phyloP scores from a whole-genome alignment of 1,140 invertebrate genomes.

The Drosophila ogumai region DNA sequence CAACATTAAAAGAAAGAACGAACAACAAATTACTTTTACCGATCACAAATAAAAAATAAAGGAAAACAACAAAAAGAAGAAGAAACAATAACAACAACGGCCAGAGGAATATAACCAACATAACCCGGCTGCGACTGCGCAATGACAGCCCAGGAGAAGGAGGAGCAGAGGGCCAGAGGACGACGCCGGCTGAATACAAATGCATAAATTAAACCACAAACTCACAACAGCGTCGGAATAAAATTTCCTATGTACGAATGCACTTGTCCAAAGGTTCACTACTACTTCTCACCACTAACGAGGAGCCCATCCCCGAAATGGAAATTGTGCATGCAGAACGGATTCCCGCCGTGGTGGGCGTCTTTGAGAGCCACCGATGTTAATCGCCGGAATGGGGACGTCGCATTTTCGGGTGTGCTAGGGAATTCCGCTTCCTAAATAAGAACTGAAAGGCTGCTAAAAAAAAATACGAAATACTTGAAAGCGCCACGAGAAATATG shows the following conservation, averaged over 20 bases:
- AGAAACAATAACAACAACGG: constrained; percentile 31
- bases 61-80: constrained; percentile 2
- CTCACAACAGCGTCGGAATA: constrained; percentile 34
- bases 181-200: constrained; percentile 74
- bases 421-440: constrained; percentile 45
- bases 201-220: constrained; percentile 71
- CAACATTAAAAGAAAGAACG: constrained; percentile 72
- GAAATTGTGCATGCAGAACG: constrained; percentile 67
- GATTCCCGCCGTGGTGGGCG: constrained; percentile 37
- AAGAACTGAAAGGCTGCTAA: neutral
- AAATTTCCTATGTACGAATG: constrained; percentile 80
- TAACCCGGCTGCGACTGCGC: constrained; percentile 39
- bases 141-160: constrained; percentile 44
- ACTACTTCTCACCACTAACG: constrained; percentile 37
- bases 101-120: constrained; percentile 12
- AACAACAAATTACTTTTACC: constrained; percentile 80
- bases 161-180: constrained; percentile 30
- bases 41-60: constrained; percentile 52
- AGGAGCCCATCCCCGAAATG: constrained; percentile 41
- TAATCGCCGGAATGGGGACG: constrained; percentile 39
- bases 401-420: constrained; percentile 20
- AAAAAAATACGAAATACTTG: neutral
- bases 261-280: constrained; percentile 77
- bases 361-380: constrained; percentile 10
- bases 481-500: constrained; percentile 15